phyloP scores from a whole-genome alignment of 2,797 vertebrate species.

The Luscinia megarhynchos region DNA sequence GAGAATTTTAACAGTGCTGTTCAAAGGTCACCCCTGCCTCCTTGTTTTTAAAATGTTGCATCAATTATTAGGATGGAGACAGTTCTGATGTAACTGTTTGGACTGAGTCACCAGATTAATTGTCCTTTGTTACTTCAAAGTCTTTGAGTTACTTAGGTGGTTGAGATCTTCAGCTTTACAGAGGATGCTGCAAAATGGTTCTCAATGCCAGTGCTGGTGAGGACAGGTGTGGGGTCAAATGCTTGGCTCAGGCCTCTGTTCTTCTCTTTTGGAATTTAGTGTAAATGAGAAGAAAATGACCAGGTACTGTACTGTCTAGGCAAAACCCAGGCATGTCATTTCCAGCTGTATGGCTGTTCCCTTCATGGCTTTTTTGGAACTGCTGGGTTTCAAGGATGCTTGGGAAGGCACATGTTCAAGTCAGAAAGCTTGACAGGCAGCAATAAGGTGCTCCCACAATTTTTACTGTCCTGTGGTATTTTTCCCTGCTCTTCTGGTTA shows the following conservation, averaged over 20 bases:
- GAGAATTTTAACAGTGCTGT: background rate
- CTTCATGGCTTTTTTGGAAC: background rate
- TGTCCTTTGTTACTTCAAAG: background rate
- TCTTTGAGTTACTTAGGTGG: background rate
- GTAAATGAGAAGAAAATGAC: background rate
- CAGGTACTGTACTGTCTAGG: background rate
- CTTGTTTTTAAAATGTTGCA: background rate
- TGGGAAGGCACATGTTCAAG: background rate
- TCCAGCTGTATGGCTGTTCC: background rate
- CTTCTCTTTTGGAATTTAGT: background rate
- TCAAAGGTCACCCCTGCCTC: background rate
- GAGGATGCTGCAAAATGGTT: background rate
- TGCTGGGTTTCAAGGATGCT: background rate
- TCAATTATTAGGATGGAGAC: background rate
- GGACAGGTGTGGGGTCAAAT: background rate
- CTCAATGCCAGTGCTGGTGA: background rate
- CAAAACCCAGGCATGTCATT: background rate
- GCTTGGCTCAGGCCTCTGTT: background rate
- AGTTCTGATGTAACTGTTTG: background rate
- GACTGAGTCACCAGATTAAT: background rate
- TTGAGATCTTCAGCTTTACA: background rate
- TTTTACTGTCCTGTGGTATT: background rate
- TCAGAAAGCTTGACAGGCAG: background rate
- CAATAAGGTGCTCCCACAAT: background rate
- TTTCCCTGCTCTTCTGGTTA: background rate